Percentiles rank a stretch among this genome's conserved stretches.
These are phyloP conservation scores for Petrolisthes manimaculis DNA, from an alignment of 2,888 invertebrate species.

Conservation along the genomic window DNA sequence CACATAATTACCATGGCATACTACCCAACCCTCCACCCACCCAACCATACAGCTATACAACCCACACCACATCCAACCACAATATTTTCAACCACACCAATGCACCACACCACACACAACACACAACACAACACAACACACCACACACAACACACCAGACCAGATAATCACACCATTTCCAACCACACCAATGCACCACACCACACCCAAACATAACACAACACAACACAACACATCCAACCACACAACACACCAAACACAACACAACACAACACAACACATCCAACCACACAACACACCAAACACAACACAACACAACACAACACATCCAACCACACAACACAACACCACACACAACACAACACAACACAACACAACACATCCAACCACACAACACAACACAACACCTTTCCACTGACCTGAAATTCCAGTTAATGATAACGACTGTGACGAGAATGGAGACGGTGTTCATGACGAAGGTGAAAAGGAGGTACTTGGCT, in stretches of 20 bases:
- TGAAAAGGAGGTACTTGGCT: conserved; percentile 98
- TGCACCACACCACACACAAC: neutral
- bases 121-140: neutral
- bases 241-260: neutral
- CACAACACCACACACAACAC: neutral
- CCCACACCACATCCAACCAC: neutral
- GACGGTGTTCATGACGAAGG: conserved; percentile 99
- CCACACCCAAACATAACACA: neutral
- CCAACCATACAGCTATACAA: too few relatives aligned
- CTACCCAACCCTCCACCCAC: too few relatives aligned
- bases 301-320: too few relatives aligned
- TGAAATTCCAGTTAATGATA: conserved; percentile 99
- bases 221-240: neutral
- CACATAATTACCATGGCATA: too few relatives aligned
- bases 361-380: too few relatives aligned
- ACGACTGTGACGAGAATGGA: conserved; percentile 98
- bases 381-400: neutral
- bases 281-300: too few relatives aligned
- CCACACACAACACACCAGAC: neutral
- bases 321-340: too few relatives aligned
- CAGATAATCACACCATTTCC: neutral
- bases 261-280: too few relatives aligned
- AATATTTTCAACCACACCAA: neutral
- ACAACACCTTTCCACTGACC: conserved; percentile 69
- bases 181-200: neutral